These are phyloP conservation scores for Zootermopsis nevadensis DNA, from an alignment of 2,888 invertebrate genomes.

Conservation along the genomic window DNA sequence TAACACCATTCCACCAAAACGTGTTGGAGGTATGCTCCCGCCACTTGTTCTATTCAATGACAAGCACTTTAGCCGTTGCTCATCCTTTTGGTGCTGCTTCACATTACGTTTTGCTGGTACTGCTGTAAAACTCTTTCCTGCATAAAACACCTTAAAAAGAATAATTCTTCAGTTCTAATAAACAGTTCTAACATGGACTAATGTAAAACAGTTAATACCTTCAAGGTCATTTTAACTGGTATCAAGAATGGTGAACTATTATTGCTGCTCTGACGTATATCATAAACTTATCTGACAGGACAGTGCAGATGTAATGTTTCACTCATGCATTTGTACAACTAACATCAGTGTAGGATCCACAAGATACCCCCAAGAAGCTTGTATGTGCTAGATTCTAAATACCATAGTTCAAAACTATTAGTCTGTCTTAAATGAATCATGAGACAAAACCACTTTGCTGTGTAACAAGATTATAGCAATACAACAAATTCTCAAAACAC, in stretches of 20 bases:
- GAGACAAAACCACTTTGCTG: too few relatives aligned
- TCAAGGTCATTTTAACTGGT: not conserved
- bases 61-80: constrained; percentile 72
- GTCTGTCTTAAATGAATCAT: too few relatives aligned
- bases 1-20: not conserved
- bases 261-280: not conserved
- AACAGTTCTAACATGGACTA: not conserved
- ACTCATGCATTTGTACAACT: too few relatives aligned
- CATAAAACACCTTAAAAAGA: constrained; percentile 72
- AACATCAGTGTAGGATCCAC: too few relatives aligned
- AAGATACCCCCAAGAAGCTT: too few relatives aligned
- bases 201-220: too few relatives aligned
- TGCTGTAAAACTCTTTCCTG: constrained; percentile 78
- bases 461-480: too few relatives aligned
- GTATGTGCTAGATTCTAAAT: too few relatives aligned
- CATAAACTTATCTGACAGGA: too few relatives aligned
- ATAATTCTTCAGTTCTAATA: not conserved
- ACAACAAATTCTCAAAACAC: too few relatives aligned
- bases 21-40: not conserved
- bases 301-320: too few relatives aligned
- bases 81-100: constrained; percentile 74
- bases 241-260: not conserved
- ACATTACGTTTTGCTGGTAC: constrained; percentile 74
- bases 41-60: constrained; percentile 57
- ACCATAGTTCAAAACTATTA: too few relatives aligned